These are phyloP conservation scores for Euplexia lucipara DNA, from an alignment of 2,888 invertebrate genomes.

Conservation along the genomic window DNA sequence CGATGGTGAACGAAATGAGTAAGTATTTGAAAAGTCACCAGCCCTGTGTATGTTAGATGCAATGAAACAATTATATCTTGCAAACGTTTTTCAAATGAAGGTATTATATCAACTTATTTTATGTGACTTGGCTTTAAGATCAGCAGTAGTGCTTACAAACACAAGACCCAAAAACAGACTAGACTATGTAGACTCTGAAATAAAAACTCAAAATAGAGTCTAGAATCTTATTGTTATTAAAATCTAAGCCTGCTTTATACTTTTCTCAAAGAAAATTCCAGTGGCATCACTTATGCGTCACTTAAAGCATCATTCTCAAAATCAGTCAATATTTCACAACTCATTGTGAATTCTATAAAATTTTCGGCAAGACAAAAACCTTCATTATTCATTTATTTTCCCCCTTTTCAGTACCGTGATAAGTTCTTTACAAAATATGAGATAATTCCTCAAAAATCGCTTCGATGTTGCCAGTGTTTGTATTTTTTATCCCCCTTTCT, in stretches of 20 bases:
- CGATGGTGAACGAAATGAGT: no score
- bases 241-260: neutral
- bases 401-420: slow-evolving; percentile 16
- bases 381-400: slow-evolving; percentile 34
- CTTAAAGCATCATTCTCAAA: slow-evolving; percentile 23
- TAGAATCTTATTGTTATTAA: neutral
- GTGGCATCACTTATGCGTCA: slow-evolving; percentile 26
- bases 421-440: slow-evolving; percentile 42
- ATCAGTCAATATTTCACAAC: slow-evolving; percentile 33
- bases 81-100: no score
- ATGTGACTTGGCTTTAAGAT: no score
- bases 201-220: no score
- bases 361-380: slow-evolving; percentile 23
- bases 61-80: no score
- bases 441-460: slow-evolving; percentile 33
- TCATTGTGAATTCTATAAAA: slow-evolving; percentile 51
- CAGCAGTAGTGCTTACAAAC: no score
- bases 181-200: no score
- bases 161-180: no score
- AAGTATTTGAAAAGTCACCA: no score
- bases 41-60: no score
- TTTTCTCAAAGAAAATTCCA: neutral
- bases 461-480: slow-evolving; percentile 56
- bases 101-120: no score
- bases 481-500: slow-evolving; percentile 72